These are phyloP conservation scores for Teleogryllus occipitalis DNA, from an alignment of 1,140 invertebrate species.

Conservation along the genomic window DNA sequence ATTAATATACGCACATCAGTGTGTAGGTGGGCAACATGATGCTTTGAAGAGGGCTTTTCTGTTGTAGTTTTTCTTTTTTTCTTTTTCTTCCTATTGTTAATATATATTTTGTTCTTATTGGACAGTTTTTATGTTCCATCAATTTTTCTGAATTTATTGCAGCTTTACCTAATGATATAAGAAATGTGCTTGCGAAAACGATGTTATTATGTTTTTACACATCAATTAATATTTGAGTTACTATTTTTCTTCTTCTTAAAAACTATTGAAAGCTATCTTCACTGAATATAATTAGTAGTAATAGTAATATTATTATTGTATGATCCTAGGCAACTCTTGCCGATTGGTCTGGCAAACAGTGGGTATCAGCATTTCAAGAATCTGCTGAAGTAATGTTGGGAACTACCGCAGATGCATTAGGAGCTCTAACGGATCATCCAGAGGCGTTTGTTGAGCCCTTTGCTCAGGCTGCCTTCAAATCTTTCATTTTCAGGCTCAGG, in stretches of 20 bases:
- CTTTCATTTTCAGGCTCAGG: constrained; percentile 71
- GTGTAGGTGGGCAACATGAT: too few relatives aligned
- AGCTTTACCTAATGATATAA: background rate
- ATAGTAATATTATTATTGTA: constrained; percentile 17
- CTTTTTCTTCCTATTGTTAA: too few relatives aligned
- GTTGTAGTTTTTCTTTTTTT: too few relatives aligned
- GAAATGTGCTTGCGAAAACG: background rate
- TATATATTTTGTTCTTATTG: too few relatives aligned
- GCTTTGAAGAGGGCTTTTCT: too few relatives aligned
- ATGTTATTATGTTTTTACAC: background rate
- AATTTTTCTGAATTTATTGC: background rate
- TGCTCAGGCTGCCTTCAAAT: constrained; percentile 64
- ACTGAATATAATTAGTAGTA: background rate
- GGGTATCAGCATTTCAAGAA: constrained; percentile 86
- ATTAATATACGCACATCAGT: too few relatives aligned
- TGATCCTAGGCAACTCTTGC: constrained; percentile 57
- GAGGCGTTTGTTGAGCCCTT: constrained; percentile 53
- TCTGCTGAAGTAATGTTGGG: constrained; percentile 73
- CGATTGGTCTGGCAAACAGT: constrained; percentile 72
- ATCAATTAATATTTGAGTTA: background rate
- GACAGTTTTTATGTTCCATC: too few relatives aligned
- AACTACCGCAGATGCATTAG: constrained; percentile 67
- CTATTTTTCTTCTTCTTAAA: background rate
- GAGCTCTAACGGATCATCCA: constrained; percentile 54
- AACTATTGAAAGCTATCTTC: too few relatives aligned